Evolutionary conservation across 2,888 invertebrate genomes (phyloP).

Genomic region (Drosophila emarginata): DNA sequence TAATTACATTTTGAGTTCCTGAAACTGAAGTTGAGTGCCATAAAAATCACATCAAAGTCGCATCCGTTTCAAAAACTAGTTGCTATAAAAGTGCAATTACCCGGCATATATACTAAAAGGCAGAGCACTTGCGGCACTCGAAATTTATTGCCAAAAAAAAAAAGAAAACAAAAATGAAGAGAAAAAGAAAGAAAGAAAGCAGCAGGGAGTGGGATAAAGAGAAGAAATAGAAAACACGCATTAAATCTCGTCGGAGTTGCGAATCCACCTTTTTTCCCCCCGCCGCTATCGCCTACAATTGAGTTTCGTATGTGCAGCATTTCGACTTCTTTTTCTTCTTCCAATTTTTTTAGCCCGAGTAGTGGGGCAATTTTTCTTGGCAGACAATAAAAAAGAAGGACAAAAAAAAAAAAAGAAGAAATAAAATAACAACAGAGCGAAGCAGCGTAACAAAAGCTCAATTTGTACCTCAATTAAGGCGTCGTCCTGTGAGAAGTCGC

Average conservation of each 20-base stretch:
- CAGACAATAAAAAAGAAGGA: constrained; percentile 13
- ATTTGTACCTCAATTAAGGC: constrained; percentile 81
- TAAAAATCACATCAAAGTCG: constrained; percentile 74
- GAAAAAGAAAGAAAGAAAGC: constrained; percentile 12
- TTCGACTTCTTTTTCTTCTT: constrained; percentile 11
- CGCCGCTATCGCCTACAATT: constrained; percentile 28
- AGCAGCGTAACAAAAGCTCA: constrained; percentile 61
- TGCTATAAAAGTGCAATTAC: constrained; percentile 75
- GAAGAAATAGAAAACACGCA: constrained; percentile 43
- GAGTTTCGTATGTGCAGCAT: constrained; percentile 11
- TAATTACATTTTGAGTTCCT: constrained; percentile 22
- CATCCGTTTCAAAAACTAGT: constrained; percentile 71
- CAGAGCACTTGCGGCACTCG: constrained; percentile 28
- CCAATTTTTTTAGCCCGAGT: constrained; percentile 8
- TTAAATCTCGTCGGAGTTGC: constrained; percentile 62
- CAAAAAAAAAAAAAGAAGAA: constrained; percentile 16
- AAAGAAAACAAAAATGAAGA: background rate
- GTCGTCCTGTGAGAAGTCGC: constrained; percentile 43
- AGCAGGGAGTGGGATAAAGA: background rate
- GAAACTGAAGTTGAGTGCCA: constrained; percentile 45
- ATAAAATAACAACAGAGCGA: constrained; percentile 11
- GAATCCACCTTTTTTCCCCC: constrained; percentile 42
- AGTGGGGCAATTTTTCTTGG: constrained; percentile 48
- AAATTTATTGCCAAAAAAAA: constrained; percentile 49
- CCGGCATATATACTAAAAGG: constrained; percentile 44